These are phyloP conservation scores for Lagopus leucura DNA, from an alignment of 2,113 vertebrate species.

Conservation along the genomic window DNA sequence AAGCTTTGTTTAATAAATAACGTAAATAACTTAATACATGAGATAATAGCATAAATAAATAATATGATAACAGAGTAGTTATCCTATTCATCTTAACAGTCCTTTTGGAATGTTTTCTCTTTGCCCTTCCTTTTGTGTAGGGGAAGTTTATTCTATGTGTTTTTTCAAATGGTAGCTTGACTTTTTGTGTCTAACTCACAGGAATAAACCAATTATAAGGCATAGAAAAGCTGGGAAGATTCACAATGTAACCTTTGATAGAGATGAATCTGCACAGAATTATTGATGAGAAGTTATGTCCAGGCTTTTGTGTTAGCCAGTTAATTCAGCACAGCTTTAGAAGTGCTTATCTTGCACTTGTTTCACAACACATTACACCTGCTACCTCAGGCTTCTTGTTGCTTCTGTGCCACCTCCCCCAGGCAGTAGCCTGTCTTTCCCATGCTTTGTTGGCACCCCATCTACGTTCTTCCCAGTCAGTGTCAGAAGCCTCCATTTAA, in stretches of 20 bases:
- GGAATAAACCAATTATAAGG: background rate
- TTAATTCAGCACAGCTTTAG: background rate
- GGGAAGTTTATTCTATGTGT: background rate
- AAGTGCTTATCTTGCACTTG: background rate
- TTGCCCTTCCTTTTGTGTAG: background rate
- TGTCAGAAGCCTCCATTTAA: background rate
- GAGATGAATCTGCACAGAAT: background rate
- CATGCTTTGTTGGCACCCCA: background rate
- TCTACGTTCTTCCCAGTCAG: background rate
- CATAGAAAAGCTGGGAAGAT: background rate
- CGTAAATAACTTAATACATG: background rate
- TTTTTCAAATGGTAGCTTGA: background rate
- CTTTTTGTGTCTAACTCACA: background rate
- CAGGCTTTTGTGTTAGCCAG: background rate
- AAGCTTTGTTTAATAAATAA: background rate
- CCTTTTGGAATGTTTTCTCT: background rate
- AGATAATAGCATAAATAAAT: background rate
- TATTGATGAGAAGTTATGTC: background rate
- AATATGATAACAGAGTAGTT: background rate
- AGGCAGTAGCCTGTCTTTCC: background rate
- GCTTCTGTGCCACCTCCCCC: background rate
- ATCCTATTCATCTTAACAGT: background rate
- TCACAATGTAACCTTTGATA: background rate
- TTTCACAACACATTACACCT: background rate
- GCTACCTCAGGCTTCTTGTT: background rate